phyloP scores from a whole-genome alignment of 2,113 vertebrate genomes.

The Gallinago paraguaiae region DNA sequence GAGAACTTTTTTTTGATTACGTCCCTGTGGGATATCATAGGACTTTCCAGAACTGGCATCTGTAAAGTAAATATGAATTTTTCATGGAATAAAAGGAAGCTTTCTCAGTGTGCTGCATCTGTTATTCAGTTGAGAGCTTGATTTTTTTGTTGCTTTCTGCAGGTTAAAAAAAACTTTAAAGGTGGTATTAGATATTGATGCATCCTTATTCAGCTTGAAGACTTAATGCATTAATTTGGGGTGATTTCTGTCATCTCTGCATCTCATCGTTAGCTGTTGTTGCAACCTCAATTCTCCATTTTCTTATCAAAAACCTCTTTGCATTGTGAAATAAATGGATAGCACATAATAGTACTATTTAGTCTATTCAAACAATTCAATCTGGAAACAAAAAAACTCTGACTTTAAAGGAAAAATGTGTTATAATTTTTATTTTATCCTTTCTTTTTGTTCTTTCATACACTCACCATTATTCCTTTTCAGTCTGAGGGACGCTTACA shows the following conservation, averaged over 20 bases:
- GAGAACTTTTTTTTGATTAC: background rate
- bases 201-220: background rate
- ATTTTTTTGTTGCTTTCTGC: background rate
- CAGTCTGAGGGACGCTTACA: background rate
- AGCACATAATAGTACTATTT: background rate
- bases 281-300: background rate
- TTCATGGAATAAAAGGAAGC: background rate
- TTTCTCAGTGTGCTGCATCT: background rate
- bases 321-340: constrained; percentile 7
- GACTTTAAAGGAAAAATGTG: background rate
- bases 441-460: background rate
- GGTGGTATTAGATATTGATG: background rate
- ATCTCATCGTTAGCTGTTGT: background rate
- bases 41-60: background rate
- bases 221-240: constrained; percentile 18
- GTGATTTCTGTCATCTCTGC: constrained; percentile 21
- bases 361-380: constrained; percentile 42
- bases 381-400: constrained; percentile 34
- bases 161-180: background rate
- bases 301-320: constrained; percentile 12
- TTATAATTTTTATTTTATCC: background rate
- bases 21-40: background rate
- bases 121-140: background rate
- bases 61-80: background rate
- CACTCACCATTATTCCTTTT: background rate